phyloP scores from a whole-genome alignment of 2,797 vertebrate genomes.

The Morelia viridis region DNA sequence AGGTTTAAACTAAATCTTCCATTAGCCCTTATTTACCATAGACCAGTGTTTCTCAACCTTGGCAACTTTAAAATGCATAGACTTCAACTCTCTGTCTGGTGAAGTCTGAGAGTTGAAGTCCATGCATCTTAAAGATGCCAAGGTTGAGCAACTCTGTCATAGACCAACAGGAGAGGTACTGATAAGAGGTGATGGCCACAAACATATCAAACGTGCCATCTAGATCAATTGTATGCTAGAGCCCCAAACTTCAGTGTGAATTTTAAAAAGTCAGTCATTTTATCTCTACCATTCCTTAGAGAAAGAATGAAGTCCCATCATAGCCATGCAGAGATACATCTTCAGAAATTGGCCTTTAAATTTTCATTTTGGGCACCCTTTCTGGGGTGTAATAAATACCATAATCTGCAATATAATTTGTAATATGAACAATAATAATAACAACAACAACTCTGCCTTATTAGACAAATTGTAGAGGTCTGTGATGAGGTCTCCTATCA shows the following conservation, averaged over 20 bases:
- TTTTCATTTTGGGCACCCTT: neutral
- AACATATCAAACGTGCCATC: neutral
- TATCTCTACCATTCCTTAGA: neutral
- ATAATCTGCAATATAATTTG: neutral
- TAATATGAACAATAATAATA: neutral
- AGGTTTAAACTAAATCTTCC: neutral
- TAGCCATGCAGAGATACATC: neutral
- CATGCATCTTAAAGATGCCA: neutral
- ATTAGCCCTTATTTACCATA: neutral
- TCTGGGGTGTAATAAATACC: neutral
- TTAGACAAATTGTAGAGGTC: neutral
- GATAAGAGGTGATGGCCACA: neutral
- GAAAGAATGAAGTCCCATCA: neutral
- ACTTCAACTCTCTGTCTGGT: neutral
- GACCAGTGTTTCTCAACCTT: neutral
- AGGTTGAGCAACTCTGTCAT: neutral
- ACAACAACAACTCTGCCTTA: neutral
- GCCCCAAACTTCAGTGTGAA: neutral
- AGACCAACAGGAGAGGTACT: neutral
- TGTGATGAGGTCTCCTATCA: neutral
- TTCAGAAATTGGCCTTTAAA: neutral
- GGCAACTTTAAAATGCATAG: neutral
- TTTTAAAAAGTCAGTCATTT: neutral
- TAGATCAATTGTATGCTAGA: neutral
- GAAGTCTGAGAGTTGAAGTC: neutral